Base-by-base conservation (phyloP, 2,113 vertebrate species). In the Sturnira hondurensis region DNA sequence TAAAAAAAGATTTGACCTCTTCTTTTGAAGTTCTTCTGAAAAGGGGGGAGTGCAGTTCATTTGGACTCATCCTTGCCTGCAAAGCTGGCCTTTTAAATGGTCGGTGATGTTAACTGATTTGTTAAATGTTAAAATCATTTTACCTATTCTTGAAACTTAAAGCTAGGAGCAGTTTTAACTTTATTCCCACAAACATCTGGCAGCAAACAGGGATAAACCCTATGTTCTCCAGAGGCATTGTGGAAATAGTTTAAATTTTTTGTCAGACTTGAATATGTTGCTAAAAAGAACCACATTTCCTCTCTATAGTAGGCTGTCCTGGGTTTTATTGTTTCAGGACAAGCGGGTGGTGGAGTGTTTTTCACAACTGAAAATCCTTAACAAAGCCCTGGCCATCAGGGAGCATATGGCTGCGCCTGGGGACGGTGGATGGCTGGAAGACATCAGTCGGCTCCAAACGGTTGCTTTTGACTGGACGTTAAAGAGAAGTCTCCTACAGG, bases 401-500 rank as follows among this genome's bases (percentile, higher is more conserved):
- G 98, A 99, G 5, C 78, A 98, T 52, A 97, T 96, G 67, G 78
- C 99, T 67, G 97, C 98, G 24, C 78, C 97, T 95, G 97, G 95
- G 26, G 94, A 98, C 20, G 97, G 96, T 15, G 96, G 97, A 22
- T 98, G 98, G 98, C 98, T 97, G 73, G 99, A 98, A 93, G 99
- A 99, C 88, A 97, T 99, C 67, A 96, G 97, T 92, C 98, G 98
- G 43, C 98, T 99, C 78, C 98, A 99, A 94, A 97, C 98, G 3
- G 98, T 98, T 58, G 98, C 98, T 16, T 98, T 97, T 19, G 98
- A 98, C 20, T 98, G 98, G 96, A 98, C 98, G 63, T 95, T 99
- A 58, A 99, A 99, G 97, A 98, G 98, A 97, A 98, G 97, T 8
- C 96, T 99, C 65, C 98, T 99, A 28, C 98, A 99, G 94, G 98